Evolutionary conservation across 2,888 invertebrate species (phyloP).

Genomic region (Siphonodentalium dalli): DNA sequence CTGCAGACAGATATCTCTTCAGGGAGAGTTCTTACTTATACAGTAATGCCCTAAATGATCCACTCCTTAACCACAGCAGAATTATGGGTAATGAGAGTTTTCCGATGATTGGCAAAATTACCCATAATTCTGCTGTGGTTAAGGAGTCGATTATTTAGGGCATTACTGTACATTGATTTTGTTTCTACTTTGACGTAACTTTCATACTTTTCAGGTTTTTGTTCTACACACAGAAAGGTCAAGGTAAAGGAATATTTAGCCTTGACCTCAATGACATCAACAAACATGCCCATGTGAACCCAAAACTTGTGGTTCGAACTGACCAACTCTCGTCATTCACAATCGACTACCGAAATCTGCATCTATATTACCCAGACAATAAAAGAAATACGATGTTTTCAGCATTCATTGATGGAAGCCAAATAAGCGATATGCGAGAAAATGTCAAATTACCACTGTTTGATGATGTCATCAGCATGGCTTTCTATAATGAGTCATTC

Average conservation of each 20-base stretch:
- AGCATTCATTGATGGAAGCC: slow-evolving; percentile 78
- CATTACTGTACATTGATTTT: background rate
- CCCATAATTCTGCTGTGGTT: background rate
- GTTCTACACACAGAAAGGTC: slow-evolving; percentile 75
- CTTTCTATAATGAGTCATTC: slow-evolving; percentile 73
- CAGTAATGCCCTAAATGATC: too few relatives aligned
- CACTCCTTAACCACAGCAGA: background rate
- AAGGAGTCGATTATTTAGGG: background rate
- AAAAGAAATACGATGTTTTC: slow-evolving; percentile 80
- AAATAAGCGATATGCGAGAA: slow-evolving; percentile 71
- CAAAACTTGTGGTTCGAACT: slow-evolving; percentile 63
- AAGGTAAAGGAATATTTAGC: slow-evolving; percentile 75
- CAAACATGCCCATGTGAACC: slow-evolving; percentile 10
- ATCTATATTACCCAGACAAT: slow-evolving; percentile 79
- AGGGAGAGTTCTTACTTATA: too few relatives aligned
- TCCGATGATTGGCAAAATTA: too few relatives aligned
- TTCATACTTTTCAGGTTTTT: slow-evolving; percentile 72
- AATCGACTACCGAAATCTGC: slow-evolving; percentile 82
- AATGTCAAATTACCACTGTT: slow-evolving; percentile 81
- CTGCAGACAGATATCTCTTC: too few relatives aligned
- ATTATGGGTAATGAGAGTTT: too few relatives aligned
- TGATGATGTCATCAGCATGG: slow-evolving; percentile 77
- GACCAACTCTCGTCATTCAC: slow-evolving; percentile 83
- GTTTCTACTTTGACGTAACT: background rate
- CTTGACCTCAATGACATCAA: slow-evolving; percentile 77